These are phyloP conservation scores for Sesia apiformis DNA, from an alignment of 2,888 invertebrate species.

Conservation along the genomic window DNA sequence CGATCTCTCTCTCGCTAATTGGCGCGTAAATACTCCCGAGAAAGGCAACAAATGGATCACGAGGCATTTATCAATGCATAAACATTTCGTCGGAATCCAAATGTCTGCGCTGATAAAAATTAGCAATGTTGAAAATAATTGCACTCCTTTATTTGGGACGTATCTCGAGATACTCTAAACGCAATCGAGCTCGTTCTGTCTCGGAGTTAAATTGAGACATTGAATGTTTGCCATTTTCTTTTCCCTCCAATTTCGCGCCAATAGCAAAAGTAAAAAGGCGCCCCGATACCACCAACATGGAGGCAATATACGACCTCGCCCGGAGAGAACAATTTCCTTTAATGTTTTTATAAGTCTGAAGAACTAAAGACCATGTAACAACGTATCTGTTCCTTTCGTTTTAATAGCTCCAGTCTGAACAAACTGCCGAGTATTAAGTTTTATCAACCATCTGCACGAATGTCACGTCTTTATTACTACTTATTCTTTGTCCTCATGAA, in stretches of 20 bases:
- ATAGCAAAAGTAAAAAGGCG: conserved; percentile 56
- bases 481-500: conserved; percentile 70
- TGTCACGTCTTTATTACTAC: conserved; percentile 72
- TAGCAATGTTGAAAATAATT: conserved; percentile 47
- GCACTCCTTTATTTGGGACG: conserved; percentile 36
- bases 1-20: conserved; percentile 58
- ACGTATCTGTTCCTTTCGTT: conserved; percentile 62
- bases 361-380: conserved; percentile 66
- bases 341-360: conserved; percentile 64
- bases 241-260: conserved; percentile 57
- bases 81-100: conserved; percentile 33
- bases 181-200: conserved; percentile 38
- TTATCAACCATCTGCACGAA: conserved; percentile 71
- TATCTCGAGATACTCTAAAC: conserved; percentile 25
- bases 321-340: conserved; percentile 55
- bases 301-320: conserved; percentile 49
- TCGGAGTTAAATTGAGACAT: conserved; percentile 61
- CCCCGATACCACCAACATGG: conserved; percentile 53
- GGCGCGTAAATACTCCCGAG: conserved; percentile 31
- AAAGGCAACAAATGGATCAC: conserved; percentile 44
- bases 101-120: conserved; percentile 22
- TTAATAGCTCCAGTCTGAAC: conserved; percentile 62
- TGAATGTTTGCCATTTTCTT: conserved; percentile 63
- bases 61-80: conserved; percentile 44
- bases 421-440: conserved; percentile 67